Conservation (phyloP, 92 coral and sea anemone species). For the Zoanthus solanderi region DNA sequence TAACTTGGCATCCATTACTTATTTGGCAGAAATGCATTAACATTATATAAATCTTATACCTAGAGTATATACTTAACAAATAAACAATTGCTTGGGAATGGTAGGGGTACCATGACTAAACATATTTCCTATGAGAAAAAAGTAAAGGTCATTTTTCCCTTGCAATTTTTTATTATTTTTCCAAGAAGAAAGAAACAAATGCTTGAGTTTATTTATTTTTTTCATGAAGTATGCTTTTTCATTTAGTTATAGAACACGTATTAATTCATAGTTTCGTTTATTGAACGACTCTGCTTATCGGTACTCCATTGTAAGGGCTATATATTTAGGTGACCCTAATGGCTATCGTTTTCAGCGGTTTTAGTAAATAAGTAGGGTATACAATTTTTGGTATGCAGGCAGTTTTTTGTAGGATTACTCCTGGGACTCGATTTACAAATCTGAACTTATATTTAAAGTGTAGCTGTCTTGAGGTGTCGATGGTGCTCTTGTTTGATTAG, state of each 20-base stretch:
- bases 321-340: too few species aligned
- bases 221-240: background rate
- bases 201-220: background rate
- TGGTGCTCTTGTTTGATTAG: slow-evolving; percentile 5
- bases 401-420: too few species aligned
- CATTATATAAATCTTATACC: background rate
- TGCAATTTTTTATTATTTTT: background rate
- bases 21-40: background rate
- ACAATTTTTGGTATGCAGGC: too few species aligned
- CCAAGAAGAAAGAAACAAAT: background rate
- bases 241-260: background rate
- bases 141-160: background rate
- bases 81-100: background rate
- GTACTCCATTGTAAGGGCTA: background rate
- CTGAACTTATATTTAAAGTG: background rate
- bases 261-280: background rate
- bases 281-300: background rate
- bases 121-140: background rate
- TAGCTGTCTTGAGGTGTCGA: background rate
- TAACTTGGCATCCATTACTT: background rate
- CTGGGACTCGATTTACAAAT: background rate
- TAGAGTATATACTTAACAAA: background rate
- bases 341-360: too few species aligned
- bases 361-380: too few species aligned
- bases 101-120: background rate